Conservation (phyloP, 2,888 invertebrate species). For the Drosophila histrio region DNA sequence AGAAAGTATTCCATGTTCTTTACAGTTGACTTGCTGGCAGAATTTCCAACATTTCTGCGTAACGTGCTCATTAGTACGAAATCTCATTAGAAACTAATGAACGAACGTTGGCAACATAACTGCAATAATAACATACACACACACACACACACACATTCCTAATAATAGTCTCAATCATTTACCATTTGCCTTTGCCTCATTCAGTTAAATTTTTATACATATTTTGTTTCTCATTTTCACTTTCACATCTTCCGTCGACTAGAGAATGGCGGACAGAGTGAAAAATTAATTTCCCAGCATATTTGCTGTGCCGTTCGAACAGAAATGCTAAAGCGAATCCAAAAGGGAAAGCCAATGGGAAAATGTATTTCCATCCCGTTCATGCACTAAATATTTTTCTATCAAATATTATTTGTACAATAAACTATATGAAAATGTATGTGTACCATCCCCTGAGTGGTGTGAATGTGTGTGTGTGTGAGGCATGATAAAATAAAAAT, state of each 20-base stretch:
- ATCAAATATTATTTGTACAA: constrained; percentile 72
- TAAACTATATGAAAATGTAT: constrained; percentile 56
- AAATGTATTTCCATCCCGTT: constrained; percentile 69
- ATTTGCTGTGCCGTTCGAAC: constrained; percentile 18
- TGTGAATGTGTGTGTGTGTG: constrained; percentile 38
- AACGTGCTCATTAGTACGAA: constrained; percentile 68
- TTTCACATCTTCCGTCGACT: constrained; percentile 49
- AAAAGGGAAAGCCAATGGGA: constrained; percentile 55
- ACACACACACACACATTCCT: constrained; percentile 2
- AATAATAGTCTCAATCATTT: constrained; percentile 46
- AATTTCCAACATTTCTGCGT: constrained; percentile 44
- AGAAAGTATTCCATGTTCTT: constrained; percentile 42
- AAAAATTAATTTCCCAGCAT: constrained; percentile 70
- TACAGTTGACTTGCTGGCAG: constrained; percentile 51
- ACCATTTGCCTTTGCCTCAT: constrained; percentile 32
- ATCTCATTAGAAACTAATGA: constrained; percentile 78
- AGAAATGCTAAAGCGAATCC: constrained; percentile 20
- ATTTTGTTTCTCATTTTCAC: constrained; percentile 56
- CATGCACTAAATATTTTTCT: constrained; percentile 65
- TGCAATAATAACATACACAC: constrained; percentile 41
- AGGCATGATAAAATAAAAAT: constrained; percentile 76
- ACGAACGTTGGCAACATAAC: constrained; percentile 53
- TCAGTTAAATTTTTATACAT: constrained; percentile 56
- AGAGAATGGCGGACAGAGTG: constrained; percentile 61
- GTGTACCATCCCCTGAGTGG: constrained; percentile 61